Percentiles rank a stretch among this genome's conserved stretches.
Conservation (phyloP, 30 jellyfish, hydroid and myxozoan genomes). For the Pseudorhiza aurosa region DNA sequence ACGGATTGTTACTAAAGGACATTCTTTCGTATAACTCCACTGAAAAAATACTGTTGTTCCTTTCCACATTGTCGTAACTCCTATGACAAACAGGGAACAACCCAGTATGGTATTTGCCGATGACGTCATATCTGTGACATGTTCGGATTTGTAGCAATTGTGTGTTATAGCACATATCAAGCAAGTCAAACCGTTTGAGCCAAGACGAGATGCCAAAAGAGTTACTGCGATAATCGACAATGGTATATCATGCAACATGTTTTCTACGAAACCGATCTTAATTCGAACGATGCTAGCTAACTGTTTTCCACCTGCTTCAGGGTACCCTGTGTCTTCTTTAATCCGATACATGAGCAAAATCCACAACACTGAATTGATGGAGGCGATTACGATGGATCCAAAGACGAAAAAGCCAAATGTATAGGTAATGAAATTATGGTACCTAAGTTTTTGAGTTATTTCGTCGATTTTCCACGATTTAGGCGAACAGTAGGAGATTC, state of each 20-base stretch:
- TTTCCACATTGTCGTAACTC: slow-evolving; percentile 50
- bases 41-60: slow-evolving; percentile 50
- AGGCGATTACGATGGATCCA: slow-evolving; percentile 20
- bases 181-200: slow-evolving; percentile 56
- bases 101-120: slow-evolving; percentile 7
- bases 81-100: slow-evolving; percentile 21
- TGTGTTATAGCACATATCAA: slow-evolving; percentile 21
- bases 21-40: slow-evolving; percentile 70
- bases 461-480: slow-evolving; percentile 46
- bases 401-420: slow-evolving; percentile 13
- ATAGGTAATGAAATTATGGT: slow-evolving; percentile 15
- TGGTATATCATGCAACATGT: slow-evolving; percentile 57
- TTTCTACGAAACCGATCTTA: slow-evolving; percentile 44
- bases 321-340: background rate
- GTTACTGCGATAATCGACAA: slow-evolving; percentile 34
- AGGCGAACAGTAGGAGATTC: slow-evolving; percentile 25
- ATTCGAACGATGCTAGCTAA: slow-evolving; percentile 16
- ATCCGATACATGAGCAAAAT: background rate
- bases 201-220: slow-evolving; percentile 32
- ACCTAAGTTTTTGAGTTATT: background rate
- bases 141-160: slow-evolving; percentile 26
- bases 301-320: slow-evolving; percentile 9
- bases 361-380: slow-evolving; percentile 20
- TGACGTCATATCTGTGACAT: background rate
- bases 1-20: slow-evolving; percentile 48